phyloP scores from a whole-genome alignment of 2,797 vertebrate genomes.

The Coregonus ussuriensis region DNA sequence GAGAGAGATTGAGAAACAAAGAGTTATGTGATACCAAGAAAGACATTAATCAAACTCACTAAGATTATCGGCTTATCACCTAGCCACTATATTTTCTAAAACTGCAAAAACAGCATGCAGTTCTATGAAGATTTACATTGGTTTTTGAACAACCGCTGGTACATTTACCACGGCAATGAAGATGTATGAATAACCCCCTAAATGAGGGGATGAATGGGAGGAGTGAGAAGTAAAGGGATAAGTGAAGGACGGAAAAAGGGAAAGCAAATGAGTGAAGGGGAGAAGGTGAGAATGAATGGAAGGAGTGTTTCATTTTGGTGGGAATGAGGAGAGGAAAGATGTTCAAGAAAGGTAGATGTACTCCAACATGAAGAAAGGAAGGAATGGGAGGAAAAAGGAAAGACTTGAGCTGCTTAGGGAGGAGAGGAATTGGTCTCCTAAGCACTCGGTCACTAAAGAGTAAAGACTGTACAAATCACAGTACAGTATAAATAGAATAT shows the following conservation, averaged over 20 bases:
- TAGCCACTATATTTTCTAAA: no score
- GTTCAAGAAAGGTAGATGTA: neutral
- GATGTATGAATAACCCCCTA: no score
- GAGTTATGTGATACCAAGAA: no score
- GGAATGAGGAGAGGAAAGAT: neutral
- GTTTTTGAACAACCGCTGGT: no score
- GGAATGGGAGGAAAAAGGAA: neutral
- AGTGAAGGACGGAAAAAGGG: slow-evolving; percentile 28
- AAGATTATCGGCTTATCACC: no score
- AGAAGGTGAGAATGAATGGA: neutral
- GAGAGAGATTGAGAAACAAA: no score
- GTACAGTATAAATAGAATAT: slow-evolving; percentile 16
- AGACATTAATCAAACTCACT: no score
- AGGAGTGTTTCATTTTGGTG: slow-evolving; percentile 38
- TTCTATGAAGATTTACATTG: no score
- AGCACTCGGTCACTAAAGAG: slow-evolving; percentile 34
- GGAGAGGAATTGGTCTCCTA: slow-evolving; percentile 30
- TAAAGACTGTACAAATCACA: slow-evolving; percentile 36
- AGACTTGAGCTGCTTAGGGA: neutral
- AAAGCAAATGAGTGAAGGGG: slow-evolving; percentile 4
- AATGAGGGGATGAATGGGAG: neutral
- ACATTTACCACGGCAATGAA: no score
- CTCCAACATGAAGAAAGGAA: neutral
- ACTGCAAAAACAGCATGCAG: no score
- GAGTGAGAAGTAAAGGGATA: slow-evolving; percentile 11